Evolutionary conservation across 2,888 invertebrate genomes (phyloP), one percentile per base, ranked within the genome.

Genomic region (Caenorhabditis afra): DNA sequence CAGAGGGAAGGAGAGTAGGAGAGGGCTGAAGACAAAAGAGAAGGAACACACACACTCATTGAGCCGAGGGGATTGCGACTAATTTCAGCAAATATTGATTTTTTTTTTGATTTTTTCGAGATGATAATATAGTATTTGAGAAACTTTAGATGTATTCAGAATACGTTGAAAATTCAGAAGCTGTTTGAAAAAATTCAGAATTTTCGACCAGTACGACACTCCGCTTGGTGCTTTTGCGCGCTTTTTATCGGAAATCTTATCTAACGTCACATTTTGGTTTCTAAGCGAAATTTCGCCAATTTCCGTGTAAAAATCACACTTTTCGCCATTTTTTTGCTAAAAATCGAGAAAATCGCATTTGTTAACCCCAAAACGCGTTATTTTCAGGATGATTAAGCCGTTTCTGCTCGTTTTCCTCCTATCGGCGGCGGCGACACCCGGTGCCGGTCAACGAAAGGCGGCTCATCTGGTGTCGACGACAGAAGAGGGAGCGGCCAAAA

Each of bases 381-480:
- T 4, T 71, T 62, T 5, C 62, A 71, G 71, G 71, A 71, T 71
- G 71, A 71, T 71, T 71, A 71, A 71, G 62, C 39, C 71, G 22
- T 22, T 49, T 10, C 12, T 71, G 37, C 23, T 47, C 20, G 23
- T 71, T 39, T 49, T 71, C 44, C 47, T 71, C 22, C 53, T 71
- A 29, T 3, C 29, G 39, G 71, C 50, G 20, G 41, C 64, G 39
- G 71, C 50, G 20, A 35, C 64, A 18, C 14, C 23, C 41, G 47
- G 57, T 62, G 64, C 71, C 62, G 62, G 71, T 71, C 62, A 71
- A 22, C 55, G 62, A n/a, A 64, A 64, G 57, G 49, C 62, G n/a
- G 57, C 62, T 1, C 20, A 62, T 18, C 41, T 64, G 39, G 71
- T 71, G 12, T 62, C 71, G 16, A n/a, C n/a, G n/a, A 62, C 71